Conservation (phyloP, 1,140 invertebrate species). For the Lordiphosa mommai region DNA sequence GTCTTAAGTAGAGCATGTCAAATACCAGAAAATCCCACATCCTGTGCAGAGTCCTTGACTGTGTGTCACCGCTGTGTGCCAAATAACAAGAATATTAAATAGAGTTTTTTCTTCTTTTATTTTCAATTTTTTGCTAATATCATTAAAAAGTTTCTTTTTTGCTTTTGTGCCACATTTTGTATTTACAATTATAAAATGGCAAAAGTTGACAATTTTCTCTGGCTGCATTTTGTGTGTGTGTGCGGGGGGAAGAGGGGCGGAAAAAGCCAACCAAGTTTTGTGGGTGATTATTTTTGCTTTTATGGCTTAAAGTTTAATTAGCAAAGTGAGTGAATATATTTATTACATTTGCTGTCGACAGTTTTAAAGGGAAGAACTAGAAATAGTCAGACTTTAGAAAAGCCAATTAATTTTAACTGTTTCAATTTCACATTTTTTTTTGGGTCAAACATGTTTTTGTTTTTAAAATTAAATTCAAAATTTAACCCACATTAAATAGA, state of each 20-base stretch:
- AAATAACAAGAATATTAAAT: conserved; percentile 46
- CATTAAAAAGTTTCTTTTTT: conserved; percentile 62
- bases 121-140: conserved; percentile 49
- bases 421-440: too few species aligned
- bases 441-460: too few species aligned
- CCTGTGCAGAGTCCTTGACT: conserved; percentile 53
- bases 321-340: neutral
- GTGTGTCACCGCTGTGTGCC: conserved; percentile 14
- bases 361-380: neutral
- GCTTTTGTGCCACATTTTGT: conserved; percentile 51
- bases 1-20: conserved; percentile 48
- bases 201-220: conserved; percentile 46
- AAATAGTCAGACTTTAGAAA: too few species aligned
- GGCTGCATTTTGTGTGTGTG: conserved; percentile 11
- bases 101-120: too few species aligned
- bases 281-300: neutral
- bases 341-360: neutral
- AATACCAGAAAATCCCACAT: conserved; percentile 45
- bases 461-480: too few species aligned
- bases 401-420: too few species aligned
- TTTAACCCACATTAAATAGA: too few species aligned
- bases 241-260: too few species aligned
- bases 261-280: neutral
- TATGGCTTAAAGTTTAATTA: conserved; percentile 3
- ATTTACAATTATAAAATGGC: conserved; percentile 55